phyloP scores from a whole-genome alignment of 2,888 invertebrate species.

The Dendrolimus houi region DNA sequence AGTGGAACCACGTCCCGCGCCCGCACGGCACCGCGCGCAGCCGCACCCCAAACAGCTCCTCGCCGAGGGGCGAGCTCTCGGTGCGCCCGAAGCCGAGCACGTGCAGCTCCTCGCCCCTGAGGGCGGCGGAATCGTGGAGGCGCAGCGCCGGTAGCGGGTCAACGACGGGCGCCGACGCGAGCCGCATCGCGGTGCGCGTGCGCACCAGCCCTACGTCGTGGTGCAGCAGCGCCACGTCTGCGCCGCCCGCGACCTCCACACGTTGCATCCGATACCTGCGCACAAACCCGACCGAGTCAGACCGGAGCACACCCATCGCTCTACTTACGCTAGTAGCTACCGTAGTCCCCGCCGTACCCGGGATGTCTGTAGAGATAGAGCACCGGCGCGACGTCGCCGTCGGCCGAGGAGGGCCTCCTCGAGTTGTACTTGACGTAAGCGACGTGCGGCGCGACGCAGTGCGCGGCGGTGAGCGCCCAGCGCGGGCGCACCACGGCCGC shows the following conservation, averaged over 20 bases:
- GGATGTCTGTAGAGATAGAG: slow-evolving; percentile 50
- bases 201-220: slow-evolving; percentile 61
- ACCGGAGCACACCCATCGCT: background rate
- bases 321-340: background rate
- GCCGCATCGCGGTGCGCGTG: slow-evolving; percentile 34
- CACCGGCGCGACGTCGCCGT: slow-evolving; percentile 32
- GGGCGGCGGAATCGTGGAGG: slow-evolving; percentile 21
- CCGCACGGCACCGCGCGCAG: slow-evolving; percentile 40
- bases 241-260: slow-evolving; percentile 39
- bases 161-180: slow-evolving; percentile 13
- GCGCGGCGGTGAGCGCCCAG: slow-evolving; percentile 62
- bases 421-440: slow-evolving; percentile 51
- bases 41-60: slow-evolving; percentile 39
- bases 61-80: slow-evolving; percentile 33
- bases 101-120: slow-evolving; percentile 28
- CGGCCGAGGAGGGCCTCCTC: slow-evolving; percentile 22
- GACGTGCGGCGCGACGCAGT: slow-evolving; percentile 42
- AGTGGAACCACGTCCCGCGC: slow-evolving; percentile 41
- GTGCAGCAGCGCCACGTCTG: slow-evolving; percentile 50
- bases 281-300: background rate
- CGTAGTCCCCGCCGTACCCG: slow-evolving; percentile 16
- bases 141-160: slow-evolving; percentile 22
- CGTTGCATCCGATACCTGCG: slow-evolving; percentile 41
- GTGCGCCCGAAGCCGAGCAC: slow-evolving; percentile 57
- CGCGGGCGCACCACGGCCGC: slow-evolving; percentile 37